Base-by-base conservation (phyloP, 2,797 vertebrate species). In the Amblyopsis hoosieri region DNA sequence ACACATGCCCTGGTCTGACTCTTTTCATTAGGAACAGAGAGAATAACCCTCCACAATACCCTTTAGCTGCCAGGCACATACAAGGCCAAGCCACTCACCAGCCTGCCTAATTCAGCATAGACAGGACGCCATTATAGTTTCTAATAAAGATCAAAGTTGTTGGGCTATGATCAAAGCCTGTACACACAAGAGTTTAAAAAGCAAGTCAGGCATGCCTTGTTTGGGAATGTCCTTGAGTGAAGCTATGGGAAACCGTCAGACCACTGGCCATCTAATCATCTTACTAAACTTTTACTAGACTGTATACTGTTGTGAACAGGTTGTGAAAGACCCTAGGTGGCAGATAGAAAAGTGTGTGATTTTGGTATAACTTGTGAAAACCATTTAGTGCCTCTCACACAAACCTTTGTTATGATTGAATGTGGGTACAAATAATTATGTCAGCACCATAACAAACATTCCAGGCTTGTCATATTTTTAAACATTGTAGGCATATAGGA, bases 331-430 rank as follows among this genome's bases (percentile, higher is more conserved):
- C 12, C 54, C 42, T 19, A 12, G 10, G 13, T 37, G 29, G 2
- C 1, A 33, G 17, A 12, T 53, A 6, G 31, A 65, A 58, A 17
- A 12, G 19, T 61, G 51, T 57, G 55, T 45, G 55, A 47, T 70
- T 74, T 82, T 59, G 66, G 65, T 50, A 42, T 76, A 78, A 49
- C 57, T 59, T 59, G 79, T 47, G 67, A 74, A 89, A 83, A 64
- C 70, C 76, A 71, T 37, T 57, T 46, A 48, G 49, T 61, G 59
- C 66, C 23, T 9, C 60, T 78, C 70, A 72, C 52, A 72, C 80
- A 89, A 87, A 75, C 63, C 74, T 74, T 47, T 29, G 70, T 73
- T 71, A 62, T 86, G 84, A 90, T 71, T 69, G 9, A 57, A 49
- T 65, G 17, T 66, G 52, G 63, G 42, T 60, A 74, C 70, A 74